A percentile compares a stretch with the other conserved stretches of the same genome.
These are phyloP conservation scores for Myotis vivesi DNA, from an alignment of 2,797 vertebrate species.

Conservation along the genomic window DNA sequence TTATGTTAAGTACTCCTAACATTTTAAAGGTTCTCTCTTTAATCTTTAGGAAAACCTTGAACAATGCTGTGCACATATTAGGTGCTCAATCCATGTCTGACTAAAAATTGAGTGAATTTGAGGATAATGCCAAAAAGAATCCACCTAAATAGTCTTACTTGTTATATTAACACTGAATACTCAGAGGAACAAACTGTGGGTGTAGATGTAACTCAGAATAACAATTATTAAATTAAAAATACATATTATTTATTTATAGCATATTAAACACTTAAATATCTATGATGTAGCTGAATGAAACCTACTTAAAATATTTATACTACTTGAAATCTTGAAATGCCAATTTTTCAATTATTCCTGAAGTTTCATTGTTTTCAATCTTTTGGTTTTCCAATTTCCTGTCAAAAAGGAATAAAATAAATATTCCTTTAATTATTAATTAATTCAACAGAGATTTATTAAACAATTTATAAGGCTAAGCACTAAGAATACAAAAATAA, in stretches of 20 bases:
- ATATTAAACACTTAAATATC: slow-evolving; percentile 6
- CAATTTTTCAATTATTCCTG: not conserved
- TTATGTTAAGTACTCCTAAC: not conserved
- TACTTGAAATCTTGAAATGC: slow-evolving; percentile 23
- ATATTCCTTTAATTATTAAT: slow-evolving; percentile 32
- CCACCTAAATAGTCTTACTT: not conserved
- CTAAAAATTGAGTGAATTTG: slow-evolving; percentile 11
- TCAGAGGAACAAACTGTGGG: not conserved
- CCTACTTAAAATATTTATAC: not conserved
- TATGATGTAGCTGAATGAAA: not conserved
- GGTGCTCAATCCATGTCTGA: not conserved
- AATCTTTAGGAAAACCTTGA: not conserved
- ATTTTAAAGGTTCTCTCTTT: slow-evolving; percentile 6
- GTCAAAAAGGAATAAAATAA: slow-evolving; percentile 38
- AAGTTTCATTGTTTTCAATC: slow-evolving; percentile 37
- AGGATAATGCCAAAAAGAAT: not conserved
- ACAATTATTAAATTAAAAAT: slow-evolving; percentile 17
- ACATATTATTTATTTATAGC: not conserved
- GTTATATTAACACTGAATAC: not conserved
- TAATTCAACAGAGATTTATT: slow-evolving; percentile 41
- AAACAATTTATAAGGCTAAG: not conserved
- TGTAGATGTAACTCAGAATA: not conserved
- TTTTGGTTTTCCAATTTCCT: not conserved
- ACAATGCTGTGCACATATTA: not conserved
- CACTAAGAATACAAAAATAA: slow-evolving; percentile 31